phyloP scores from a whole-genome alignment of 2,113 vertebrate species.

The Hepsetus odoe region DNA sequence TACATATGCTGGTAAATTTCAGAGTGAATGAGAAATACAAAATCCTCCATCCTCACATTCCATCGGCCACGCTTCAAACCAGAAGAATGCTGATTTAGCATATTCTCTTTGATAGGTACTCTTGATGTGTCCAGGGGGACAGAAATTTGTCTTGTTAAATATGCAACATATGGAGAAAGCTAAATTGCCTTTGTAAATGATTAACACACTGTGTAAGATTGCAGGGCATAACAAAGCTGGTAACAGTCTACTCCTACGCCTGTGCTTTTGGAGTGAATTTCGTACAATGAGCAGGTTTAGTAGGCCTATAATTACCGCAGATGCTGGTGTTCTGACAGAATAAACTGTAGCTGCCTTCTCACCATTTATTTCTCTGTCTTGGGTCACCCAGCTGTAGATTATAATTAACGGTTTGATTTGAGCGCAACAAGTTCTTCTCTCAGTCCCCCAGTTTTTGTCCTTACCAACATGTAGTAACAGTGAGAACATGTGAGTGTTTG shows the following conservation, averaged over 20 bases:
- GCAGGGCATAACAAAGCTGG: background rate
- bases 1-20: background rate
- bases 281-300: conserved; percentile 10
- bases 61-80: background rate
- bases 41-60: background rate
- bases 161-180: conserved; percentile 17
- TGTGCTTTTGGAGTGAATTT: conserved; percentile 22
- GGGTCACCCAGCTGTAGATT: conserved; percentile 1
- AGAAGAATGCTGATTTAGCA: background rate
- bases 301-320: conserved; percentile 37
- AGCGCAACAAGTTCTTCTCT: conserved; percentile 7
- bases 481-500: conserved; percentile 3
- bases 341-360: conserved; percentile 8
- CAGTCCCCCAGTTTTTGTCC: background rate
- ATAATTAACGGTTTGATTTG: conserved; percentile 29
- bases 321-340: conserved; percentile 32
- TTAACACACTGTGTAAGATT: conserved; percentile 15
- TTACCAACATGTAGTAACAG: background rate
- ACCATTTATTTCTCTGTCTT: conserved; percentile 26
- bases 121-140: background rate
- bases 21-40: background rate
- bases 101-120: background rate
- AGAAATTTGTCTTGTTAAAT: background rate
- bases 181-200: conserved; percentile 19
- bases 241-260: conserved; percentile 7